phyloP scores from a whole-genome alignment of 2,113 vertebrate species.

The Cyanoramphus novaezelandiae region DNA sequence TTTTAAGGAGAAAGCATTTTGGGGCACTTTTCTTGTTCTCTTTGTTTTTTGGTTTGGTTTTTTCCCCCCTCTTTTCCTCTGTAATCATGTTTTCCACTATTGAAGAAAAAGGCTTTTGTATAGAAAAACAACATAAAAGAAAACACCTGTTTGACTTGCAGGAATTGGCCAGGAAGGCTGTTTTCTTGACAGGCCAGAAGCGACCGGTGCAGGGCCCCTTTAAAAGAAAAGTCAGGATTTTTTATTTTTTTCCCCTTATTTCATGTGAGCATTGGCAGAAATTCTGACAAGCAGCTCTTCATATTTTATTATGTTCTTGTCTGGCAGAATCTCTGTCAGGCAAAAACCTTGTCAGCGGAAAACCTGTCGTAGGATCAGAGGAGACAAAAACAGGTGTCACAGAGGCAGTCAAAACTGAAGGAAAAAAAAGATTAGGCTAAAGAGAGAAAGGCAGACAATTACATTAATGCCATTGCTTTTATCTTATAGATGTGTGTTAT shows the following conservation, averaged over 20 bases:
- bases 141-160: slow-evolving; percentile 88
- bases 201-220: slow-evolving; percentile 75
- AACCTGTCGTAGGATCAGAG: slow-evolving; percentile 86
- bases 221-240: slow-evolving; percentile 70
- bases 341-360: slow-evolving; percentile 91
- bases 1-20: not conserved
- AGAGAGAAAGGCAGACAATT: slow-evolving; percentile 88
- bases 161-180: slow-evolving; percentile 54
- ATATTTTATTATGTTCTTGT: slow-evolving; percentile 98
- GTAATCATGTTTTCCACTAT: slow-evolving; percentile 34
- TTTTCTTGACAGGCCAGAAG: slow-evolving; percentile 72
- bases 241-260: slow-evolving; percentile 72
- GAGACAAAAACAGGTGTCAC: slow-evolving; percentile 96
- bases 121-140: slow-evolving; percentile 72
- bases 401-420: slow-evolving; percentile 88
- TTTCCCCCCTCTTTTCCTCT: not conserved
- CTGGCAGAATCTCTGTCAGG: slow-evolving; percentile 91
- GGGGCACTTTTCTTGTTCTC: not conserved
- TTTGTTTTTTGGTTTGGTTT: not conserved
- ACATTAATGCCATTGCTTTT: slow-evolving; percentile 91
- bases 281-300: slow-evolving; percentile 95
- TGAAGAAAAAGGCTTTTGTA: not conserved
- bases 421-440: slow-evolving; percentile 86
- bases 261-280: slow-evolving; percentile 88
- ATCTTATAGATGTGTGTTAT: slow-evolving; percentile 90